phyloP scores from a whole-genome alignment of 2,888 invertebrate species.

The Atethmia centrago region DNA sequence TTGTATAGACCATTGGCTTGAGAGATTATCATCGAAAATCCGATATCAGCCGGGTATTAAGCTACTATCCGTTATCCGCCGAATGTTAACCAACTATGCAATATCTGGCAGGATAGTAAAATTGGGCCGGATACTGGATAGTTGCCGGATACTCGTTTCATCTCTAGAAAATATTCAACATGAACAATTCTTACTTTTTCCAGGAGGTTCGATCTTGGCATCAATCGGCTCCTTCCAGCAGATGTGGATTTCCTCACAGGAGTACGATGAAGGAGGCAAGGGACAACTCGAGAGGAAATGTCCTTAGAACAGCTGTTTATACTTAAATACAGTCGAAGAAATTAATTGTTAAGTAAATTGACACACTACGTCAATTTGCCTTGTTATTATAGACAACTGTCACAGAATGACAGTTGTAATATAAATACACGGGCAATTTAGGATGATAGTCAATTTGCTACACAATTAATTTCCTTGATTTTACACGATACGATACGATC shows the following conservation, averaged over 20 bases:
- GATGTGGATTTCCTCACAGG: conserved; percentile 99
- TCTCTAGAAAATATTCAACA: background rate
- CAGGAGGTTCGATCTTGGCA: conserved; percentile 98
- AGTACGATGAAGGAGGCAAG: conserved; percentile 99
- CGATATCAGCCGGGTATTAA: background rate
- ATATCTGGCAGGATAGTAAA: background rate
- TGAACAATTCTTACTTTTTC: conserved; percentile 22
- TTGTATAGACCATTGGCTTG: background rate
- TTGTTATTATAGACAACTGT: too few species aligned
- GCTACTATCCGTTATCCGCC: background rate
- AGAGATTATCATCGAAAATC: background rate
- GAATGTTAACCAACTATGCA: background rate
- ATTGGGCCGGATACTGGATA: conserved; percentile 2
- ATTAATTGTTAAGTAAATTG: conserved; percentile 6
- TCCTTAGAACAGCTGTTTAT: conserved; percentile 89
- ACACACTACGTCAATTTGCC: background rate
- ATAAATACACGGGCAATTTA: background rate
- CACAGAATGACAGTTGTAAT: background rate
- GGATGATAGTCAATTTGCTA: background rate
- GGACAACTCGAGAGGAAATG: conserved; percentile 99
- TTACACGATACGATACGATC: background rate
- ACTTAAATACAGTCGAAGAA: background rate
- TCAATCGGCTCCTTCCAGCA: conserved; percentile 99
- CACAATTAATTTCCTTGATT: background rate
- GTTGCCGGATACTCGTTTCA: background rate